Evolutionary conservation across 2,113 vertebrate genomes (phyloP).

Genomic region (Saiga tatarica): DNA sequence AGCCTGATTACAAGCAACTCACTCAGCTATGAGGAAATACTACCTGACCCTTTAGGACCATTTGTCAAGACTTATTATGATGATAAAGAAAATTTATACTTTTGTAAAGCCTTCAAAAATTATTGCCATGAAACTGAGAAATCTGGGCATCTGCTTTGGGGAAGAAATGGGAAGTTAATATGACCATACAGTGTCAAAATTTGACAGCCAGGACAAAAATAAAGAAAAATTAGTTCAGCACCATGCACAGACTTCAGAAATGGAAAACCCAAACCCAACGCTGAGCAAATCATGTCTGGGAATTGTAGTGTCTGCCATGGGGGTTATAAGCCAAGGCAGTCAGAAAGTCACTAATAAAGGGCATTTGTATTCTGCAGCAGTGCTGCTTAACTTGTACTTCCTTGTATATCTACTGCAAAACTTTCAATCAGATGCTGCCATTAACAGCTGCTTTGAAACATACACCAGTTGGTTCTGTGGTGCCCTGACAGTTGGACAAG

Average conservation of each 20-base stretch:
- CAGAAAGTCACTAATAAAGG: constrained; percentile 71
- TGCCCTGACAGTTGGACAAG: constrained; percentile 58
- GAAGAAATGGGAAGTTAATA: constrained; percentile 43
- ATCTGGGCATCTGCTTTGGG: constrained; percentile 33
- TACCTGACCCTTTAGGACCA: constrained; percentile 77
- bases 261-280: constrained; percentile 25
- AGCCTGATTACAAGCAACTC: constrained; percentile 69
- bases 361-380: constrained; percentile 73
- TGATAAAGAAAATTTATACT: constrained; percentile 71
- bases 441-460: constrained; percentile 67
- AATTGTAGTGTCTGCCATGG: constrained; percentile 65
- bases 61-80: constrained; percentile 73
- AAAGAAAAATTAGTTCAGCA: constrained; percentile 35
- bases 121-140: constrained; percentile 54
- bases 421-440: constrained; percentile 69
- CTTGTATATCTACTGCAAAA: constrained; percentile 32
- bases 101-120: constrained; percentile 57
- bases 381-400: constrained; percentile 68
- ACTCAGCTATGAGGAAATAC: constrained; percentile 70
- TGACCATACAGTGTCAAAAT: constrained; percentile 52
- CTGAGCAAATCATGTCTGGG: constrained; percentile 25
- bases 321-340: constrained; percentile 33
- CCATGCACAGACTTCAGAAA: constrained; percentile 38
- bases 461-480: constrained; percentile 78
- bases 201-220: constrained; percentile 59